These are phyloP conservation scores for Eumeta japonica DNA, from an alignment of 1,140 invertebrate species.

Conservation along the genomic window DNA sequence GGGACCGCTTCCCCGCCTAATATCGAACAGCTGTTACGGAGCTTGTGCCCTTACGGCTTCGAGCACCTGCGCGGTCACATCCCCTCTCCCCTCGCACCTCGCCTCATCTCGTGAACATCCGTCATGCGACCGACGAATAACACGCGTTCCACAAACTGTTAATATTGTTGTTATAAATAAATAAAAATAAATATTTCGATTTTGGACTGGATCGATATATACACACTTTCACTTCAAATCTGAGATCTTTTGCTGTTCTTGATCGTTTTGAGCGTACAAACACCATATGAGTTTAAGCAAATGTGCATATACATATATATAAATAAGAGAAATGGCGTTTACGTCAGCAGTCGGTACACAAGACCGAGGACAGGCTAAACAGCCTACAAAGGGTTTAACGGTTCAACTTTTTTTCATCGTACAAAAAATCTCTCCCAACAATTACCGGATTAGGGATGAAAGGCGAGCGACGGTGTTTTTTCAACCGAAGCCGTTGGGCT, in stretches of 20 bases:
- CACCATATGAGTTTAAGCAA: no score
- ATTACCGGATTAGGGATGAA: constrained; percentile 43
- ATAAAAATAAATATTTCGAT: no score
- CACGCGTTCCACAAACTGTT: no score
- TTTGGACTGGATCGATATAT: no score
- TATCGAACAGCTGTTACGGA: constrained; percentile 43
- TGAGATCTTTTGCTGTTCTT: no score
- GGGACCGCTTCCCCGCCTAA: constrained; percentile 31
- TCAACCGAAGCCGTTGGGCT: constrained; percentile 21
- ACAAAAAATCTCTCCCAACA: constrained; percentile 35
- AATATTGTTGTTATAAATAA: no score
- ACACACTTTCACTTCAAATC: no score
- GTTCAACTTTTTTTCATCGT: constrained; percentile 32
- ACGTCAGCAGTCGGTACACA: constrained; percentile 21
- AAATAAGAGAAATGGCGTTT: no score
- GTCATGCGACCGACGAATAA: no score
- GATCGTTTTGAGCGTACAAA: no score
- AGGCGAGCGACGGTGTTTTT: constrained; percentile 21
- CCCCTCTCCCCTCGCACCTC: constrained; percentile 18
- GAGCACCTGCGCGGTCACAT: constrained; percentile 32
- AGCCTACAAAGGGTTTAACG: constrained; percentile 40
- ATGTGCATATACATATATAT: no score
- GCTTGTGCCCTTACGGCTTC: constrained; percentile 41
- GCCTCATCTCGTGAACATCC: no score
- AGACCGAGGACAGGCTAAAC: constrained; percentile 41